Evolutionary conservation across 2,113 vertebrate genomes (phyloP).

Genomic region (Corythoichthys haematopterus): DNA sequence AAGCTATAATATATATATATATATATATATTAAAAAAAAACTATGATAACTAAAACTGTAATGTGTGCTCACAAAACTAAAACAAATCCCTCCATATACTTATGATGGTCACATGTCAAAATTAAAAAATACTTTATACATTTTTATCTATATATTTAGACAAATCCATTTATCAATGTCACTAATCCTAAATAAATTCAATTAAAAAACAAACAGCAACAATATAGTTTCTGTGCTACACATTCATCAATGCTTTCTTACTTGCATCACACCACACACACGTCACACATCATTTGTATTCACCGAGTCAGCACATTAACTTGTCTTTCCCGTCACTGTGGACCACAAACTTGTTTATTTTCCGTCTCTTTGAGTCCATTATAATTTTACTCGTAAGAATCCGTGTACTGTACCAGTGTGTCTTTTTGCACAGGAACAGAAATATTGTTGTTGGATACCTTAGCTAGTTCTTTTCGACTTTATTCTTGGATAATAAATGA

Average conservation of each 20-base stretch:
- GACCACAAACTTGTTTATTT: conserved; percentile 3
- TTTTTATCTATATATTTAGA: too few species aligned
- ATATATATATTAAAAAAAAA: too few species aligned
- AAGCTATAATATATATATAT: too few species aligned
- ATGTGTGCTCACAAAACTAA: too few species aligned
- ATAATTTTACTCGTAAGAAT: background rate
- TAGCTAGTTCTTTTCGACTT: background rate
- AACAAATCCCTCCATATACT: too few species aligned
- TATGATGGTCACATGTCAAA: too few species aligned
- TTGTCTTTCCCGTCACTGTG: background rate
- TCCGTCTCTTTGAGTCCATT: background rate
- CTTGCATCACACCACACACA: background rate
- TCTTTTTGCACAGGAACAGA: background rate
- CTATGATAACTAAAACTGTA: too few species aligned
- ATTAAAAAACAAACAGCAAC: background rate
- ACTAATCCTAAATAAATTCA: too few species aligned
- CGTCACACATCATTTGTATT: background rate
- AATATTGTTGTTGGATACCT: conserved; percentile 31
- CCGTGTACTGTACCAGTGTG: background rate
- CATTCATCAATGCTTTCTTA: background rate
- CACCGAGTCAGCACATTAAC: conserved; percentile 1
- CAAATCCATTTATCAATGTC: too few species aligned
- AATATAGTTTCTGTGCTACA: background rate
- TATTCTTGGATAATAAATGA: background rate
- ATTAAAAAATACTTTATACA: too few species aligned